A percentile compares a stretch with the other conserved stretches of the same genome.
Conservation (phyloP, 2,888 invertebrate species). For the Hirtodrosophila alboralis region DNA sequence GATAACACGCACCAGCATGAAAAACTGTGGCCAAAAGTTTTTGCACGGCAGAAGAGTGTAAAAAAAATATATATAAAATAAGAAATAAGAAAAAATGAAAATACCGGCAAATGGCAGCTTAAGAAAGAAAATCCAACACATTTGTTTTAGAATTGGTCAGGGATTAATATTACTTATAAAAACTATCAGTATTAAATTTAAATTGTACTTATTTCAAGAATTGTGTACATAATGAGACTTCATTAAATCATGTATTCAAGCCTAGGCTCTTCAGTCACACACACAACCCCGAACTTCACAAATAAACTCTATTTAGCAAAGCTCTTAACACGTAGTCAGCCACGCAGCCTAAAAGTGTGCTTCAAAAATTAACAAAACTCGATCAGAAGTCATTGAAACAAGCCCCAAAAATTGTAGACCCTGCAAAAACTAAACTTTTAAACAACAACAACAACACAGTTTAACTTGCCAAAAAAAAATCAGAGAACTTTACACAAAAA, state of each 20-base stretch:
- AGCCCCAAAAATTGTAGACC: slow-evolving; percentile 18
- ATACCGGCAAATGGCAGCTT: slow-evolving; percentile 18
- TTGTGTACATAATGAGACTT: too few species aligned
- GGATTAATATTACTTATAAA: slow-evolving; percentile 14
- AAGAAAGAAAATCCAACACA: slow-evolving; percentile 14
- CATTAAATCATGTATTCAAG: too few species aligned
- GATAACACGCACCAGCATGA: slow-evolving; percentile 79
- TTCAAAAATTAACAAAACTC: slow-evolving; percentile 63
- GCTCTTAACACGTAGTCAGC: slow-evolving; percentile 24
- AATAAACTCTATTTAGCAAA: not conserved
- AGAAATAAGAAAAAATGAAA: slow-evolving; percentile 13
- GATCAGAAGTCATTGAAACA: slow-evolving; percentile 63
- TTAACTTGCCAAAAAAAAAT: slow-evolving; percentile 49
- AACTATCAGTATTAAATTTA: too few species aligned
- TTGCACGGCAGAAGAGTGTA: slow-evolving; percentile 40
- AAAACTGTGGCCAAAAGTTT: slow-evolving; percentile 73
- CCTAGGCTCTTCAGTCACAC: not conserved
- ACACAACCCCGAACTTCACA: not conserved
- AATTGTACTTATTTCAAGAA: too few species aligned
- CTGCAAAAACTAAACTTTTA: slow-evolving; percentile 1
- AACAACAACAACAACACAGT: slow-evolving; percentile 18
- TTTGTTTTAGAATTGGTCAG: slow-evolving; percentile 13
- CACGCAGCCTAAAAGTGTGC: slow-evolving; percentile 22
- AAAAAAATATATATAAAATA: slow-evolving; percentile 9
- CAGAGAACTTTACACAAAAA: slow-evolving; percentile 67